Evolutionary conservation across 2,888 invertebrate species (phyloP), one percentile per base, ranked within the genome.

Genomic region (Drosophila austrosaltans): DNA sequence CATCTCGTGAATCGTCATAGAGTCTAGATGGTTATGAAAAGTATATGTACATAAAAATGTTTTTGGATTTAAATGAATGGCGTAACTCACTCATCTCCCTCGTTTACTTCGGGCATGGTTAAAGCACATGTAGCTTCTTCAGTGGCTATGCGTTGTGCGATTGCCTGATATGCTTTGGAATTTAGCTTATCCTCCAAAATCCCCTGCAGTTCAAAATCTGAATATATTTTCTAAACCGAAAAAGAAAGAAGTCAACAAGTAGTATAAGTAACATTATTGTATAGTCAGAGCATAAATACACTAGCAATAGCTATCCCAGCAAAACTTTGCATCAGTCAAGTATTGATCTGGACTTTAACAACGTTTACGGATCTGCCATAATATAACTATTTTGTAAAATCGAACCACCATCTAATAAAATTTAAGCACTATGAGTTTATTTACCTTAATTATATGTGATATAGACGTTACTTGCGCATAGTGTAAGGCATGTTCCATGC

Each of bases 191-290:
- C 98, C 91, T 99, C 99, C 93, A 98, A 97, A 54, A 99, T 98
- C 79, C 99, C 99, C 94, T 99, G 99, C 72, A 99, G 95, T 93
- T 99, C 99, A 93, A 99, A 99, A 93, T 99, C 99, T 58, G 98
- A 97, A 94, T 98, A 99, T 93, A 99, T 96, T 96, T 99, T 99
- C 97, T 99, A 44, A 6, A 20, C 16, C 54, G 32, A 6, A 16
- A 39, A 54, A n/a, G 7, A 7, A 16, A 16, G 16, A 0, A 16
- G 16, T 16, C 16, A 16, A 16, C 16, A 16, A 16, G 16, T 16
- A 16, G 16, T 16, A 16, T 16, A 16, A 16, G 16, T 16, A 16
- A 16, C 16, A 16, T 16, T 16, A 16, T 16, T 16, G 16, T 16
- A 16, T 16, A 16, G 16, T 16, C 16, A 16, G 16, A 16, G 22